Evolutionary conservation across 2,797 vertebrate genomes (phyloP).

Genomic region (Rhyacichthys aspro): DNA sequence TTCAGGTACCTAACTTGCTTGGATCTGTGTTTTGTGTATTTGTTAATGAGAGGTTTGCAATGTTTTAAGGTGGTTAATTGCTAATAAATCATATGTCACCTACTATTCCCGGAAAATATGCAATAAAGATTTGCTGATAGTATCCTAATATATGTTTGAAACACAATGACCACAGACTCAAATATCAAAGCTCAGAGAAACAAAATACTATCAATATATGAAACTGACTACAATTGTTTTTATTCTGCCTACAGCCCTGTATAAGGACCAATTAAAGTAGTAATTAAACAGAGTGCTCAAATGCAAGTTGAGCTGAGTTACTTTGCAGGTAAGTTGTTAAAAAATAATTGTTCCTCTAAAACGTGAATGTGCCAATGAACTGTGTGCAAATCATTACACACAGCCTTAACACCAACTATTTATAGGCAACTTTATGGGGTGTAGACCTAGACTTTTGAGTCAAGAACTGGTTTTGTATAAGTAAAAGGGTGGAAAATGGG

Average conservation of each 20-base stretch:
- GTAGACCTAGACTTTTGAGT: conserved; percentile 1
- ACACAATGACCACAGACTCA: no score
- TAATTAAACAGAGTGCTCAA: neutral
- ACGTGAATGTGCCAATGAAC: conserved; percentile 1
- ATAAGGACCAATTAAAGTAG: neutral
- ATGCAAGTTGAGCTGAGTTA: neutral
- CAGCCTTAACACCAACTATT: conserved; percentile 3
- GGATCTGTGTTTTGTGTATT: conserved; percentile 2
- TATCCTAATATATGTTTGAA: no score
- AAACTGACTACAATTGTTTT: no score
- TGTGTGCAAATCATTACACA: neutral
- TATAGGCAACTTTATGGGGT: neutral
- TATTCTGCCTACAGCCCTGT: no score
- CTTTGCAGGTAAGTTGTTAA: conserved; percentile 8
- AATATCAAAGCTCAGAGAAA: no score
- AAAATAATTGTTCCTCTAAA: conserved; percentile 1
- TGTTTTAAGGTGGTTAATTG: neutral
- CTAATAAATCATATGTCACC: neutral
- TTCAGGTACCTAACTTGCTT: conserved; percentile 23
- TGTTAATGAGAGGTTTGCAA: neutral
- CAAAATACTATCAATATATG: no score
- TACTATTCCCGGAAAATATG: neutral
- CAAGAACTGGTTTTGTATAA: neutral
- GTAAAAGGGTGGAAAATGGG: neutral
- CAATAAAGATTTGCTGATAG: no score